Base-by-base conservation (phyloP, 64 coral and sea anemone species). In the Pachyseris speciosa region DNA sequence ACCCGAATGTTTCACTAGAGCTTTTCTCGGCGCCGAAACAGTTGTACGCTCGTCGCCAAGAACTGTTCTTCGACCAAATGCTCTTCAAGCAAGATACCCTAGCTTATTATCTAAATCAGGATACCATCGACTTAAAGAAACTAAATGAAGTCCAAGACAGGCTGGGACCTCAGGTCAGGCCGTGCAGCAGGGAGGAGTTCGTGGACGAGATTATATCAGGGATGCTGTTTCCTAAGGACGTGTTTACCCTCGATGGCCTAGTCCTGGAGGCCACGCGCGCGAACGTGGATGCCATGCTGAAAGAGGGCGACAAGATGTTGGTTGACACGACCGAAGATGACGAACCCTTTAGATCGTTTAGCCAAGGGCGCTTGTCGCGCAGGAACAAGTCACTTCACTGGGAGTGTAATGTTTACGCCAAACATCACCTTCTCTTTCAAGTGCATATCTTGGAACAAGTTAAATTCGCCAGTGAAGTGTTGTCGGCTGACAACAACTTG, bases 71-170 rank as follows among this genome's bases (percentile, higher is more conserved):
- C 29, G 76, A 80, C 22, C 50, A 80, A 39, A 34, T 60, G 17
- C 76, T 80, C n/a, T 80, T 80, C 32, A 80, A 59, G 52, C 76
- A 80, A 80, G 76, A 80, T 17, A 60, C 52, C 1, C 20, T 80
- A 38, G 76, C 76, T 32, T 80, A 80, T 38, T 55, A 80, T 22
- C 37, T 80, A 29, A 50, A 80, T 55, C 76, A 38, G 32, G 48
- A 32, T 2, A 59, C 53, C 37, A 39, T 80, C 17, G 51, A 80
- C 34, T 7, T 37, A 39, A 55, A 59, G 33, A 80, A 34, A 38
- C 29, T 80, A 9, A 80, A 80, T 32, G 50, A 39, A n/a, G 76
- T 58, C 9, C 49, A 55, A 24, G 52, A 57, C 19, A 16, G 76
- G 49, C 50, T 60, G 20, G 76, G 49, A 25, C 32, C 52, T 2